Evolutionary conservation across 2,797 vertebrate species (phyloP).

Genomic region (Micrastur ruficollis): DNA sequence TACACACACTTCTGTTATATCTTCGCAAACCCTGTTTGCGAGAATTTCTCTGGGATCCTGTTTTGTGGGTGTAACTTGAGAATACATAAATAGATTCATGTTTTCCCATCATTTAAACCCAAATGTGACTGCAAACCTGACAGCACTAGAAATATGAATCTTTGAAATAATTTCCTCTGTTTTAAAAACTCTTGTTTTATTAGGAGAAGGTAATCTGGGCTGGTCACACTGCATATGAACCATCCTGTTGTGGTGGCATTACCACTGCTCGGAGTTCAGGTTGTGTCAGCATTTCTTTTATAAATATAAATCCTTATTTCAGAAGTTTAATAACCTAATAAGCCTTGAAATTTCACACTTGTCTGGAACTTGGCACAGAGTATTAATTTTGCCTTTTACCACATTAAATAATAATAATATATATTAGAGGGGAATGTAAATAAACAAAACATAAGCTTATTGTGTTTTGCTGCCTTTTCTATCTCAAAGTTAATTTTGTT

Average conservation of each 20-base stretch:
- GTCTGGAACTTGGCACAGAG: slow-evolving; percentile 4
- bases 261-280: not conserved
- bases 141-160: not conserved
- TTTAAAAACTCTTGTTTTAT: not conserved
- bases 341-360: slow-evolving; percentile 16
- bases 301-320: slow-evolving; percentile 1
- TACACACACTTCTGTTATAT: not conserved
- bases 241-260: not conserved
- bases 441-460: not conserved
- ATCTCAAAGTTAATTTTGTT: not conserved
- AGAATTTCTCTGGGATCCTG: slow-evolving; percentile 17
- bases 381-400: not conserved
- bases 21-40: not conserved
- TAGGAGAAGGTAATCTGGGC: not conserved
- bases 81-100: not conserved
- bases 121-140: not conserved
- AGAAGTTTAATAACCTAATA: slow-evolving; percentile 37
- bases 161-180: not conserved
- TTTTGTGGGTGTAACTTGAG: not conserved
- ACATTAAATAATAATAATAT: slow-evolving; percentile 18
- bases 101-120: not conserved
- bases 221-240: not conserved
- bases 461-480: not conserved
- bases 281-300: slow-evolving; percentile 31
- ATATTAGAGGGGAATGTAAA: not conserved